Evolutionary conservation across 2,797 vertebrate genomes (phyloP), one percentile per base, ranked within the genome.

Genomic region (Sebastes ruberrimus): DNA sequence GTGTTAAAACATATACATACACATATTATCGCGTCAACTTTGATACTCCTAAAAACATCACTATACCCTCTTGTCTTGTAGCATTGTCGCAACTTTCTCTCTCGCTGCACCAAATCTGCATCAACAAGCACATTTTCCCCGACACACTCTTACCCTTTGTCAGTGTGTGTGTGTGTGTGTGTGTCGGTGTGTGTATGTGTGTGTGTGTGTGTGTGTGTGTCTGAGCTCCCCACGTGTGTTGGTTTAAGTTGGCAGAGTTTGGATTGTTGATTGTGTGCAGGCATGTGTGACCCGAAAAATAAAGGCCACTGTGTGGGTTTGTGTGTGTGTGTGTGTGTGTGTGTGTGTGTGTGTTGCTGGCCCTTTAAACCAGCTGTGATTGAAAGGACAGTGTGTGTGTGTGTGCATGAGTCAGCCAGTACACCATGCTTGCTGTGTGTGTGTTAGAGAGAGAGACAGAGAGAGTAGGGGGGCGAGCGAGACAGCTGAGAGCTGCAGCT

Each of bases 331-430:
- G 56, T 38, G 35, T 74, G 72, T 82, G 68, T 69, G 61, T 71
- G 35, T 75, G 42, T 81, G 42, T 71, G 52, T 84, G 64, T 72
- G 35, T 76, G 73, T 61, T 27, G 32, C 86, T 92, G 86, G 28
- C 81, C 86, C 93, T 95, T 94, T 95, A 94, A 95, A 73, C 76
- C 59, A 8, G 76, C 35, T 82, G 81, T 92, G 92, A 94, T 91
- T 94, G 93, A 94, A 91, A 60, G 88, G 84, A 70, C 84, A 63
- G 89, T 74, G 69, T 92, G 91, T 89, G 89, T 74, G 83, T 74
- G 83, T 70, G 71, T 86, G 88, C 82, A 82, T 93, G 94, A 94
- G 89, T 93, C 93, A 95, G 94, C 90, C 64, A 20, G 71, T 88
- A 82, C 79, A 82, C 78, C 52, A 71, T 32, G 69, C 75, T 63